Conservation (phyloP, 2,888 invertebrate genomes). For the Oithona nana region DNA sequence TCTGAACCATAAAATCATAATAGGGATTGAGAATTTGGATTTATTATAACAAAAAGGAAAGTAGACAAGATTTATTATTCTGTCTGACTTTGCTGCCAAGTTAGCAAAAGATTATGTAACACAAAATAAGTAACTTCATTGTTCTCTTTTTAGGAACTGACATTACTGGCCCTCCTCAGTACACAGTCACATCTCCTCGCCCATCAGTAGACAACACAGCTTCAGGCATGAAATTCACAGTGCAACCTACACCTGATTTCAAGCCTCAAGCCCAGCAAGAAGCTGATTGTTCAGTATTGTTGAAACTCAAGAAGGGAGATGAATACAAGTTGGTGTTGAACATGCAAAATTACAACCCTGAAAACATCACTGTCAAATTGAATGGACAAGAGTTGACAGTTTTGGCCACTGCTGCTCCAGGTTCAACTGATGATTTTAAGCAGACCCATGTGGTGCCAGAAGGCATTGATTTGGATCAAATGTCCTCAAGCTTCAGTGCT, state of each 20-base stretch:
- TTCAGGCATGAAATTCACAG: slow-evolving; percentile 4
- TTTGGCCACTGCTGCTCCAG: neutral
- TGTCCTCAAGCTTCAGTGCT: slow-evolving; percentile 15
- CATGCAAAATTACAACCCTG: slow-evolving; percentile 15
- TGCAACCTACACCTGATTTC: neutral
- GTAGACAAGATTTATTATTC: too few species aligned
- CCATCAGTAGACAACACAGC: neutral
- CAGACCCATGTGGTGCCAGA: slow-evolving; percentile 12
- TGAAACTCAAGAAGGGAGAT: slow-evolving; percentile 16
- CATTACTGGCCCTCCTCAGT: neutral
- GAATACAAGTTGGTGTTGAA: slow-evolving; percentile 17
- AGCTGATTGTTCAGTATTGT: slow-evolving; percentile 10
- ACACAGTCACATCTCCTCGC: slow-evolving; percentile 17
- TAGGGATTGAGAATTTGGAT: too few species aligned
- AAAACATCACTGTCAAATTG: slow-evolving; percentile 16
- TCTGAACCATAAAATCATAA: neutral
- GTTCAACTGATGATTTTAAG: slow-evolving; percentile 10
- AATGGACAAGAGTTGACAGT: slow-evolving; percentile 14
- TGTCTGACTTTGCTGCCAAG: too few species aligned
- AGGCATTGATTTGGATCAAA: slow-evolving; percentile 12
- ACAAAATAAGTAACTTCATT: neutral
- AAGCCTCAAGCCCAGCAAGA: neutral
- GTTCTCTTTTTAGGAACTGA: neutral
- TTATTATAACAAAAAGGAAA: too few species aligned
- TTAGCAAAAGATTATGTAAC: too few species aligned